Conservation (phyloP, 1,140 invertebrate genomes). For the Zeugodacus cucurbitae region DNA sequence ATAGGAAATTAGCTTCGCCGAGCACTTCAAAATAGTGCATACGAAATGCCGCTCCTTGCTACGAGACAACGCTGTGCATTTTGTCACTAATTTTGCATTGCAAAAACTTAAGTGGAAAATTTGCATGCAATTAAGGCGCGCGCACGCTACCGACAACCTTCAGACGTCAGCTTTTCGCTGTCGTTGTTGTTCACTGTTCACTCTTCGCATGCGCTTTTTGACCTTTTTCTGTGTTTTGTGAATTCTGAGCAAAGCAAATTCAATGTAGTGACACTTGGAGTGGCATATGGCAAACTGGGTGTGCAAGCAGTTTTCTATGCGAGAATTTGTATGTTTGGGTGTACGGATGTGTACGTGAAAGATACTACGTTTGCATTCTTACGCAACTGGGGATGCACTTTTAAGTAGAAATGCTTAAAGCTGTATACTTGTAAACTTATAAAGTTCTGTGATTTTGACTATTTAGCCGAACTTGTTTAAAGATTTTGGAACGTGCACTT, state of each 20-base stretch:
- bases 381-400: too few relatives aligned
- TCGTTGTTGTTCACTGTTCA: not conserved
- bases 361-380: not conserved
- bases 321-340: not conserved
- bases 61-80: conserved; percentile 7
- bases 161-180: not conserved
- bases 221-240: not conserved
- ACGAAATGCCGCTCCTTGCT: not conserved
- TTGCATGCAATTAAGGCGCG: conserved; percentile 31
- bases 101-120: conserved; percentile 32
- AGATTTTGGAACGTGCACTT: too few relatives aligned
- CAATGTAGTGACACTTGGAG: not conserved
- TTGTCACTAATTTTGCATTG: conserved; percentile 25
- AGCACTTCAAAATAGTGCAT: conserved; percentile 12
- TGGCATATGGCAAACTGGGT: not conserved
- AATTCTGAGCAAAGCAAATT: not conserved
- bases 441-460: too few relatives aligned
- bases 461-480: too few relatives aligned
- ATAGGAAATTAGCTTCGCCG: conserved; percentile 25
- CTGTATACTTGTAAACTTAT: too few relatives aligned
- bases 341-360: not conserved
- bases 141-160: not conserved
- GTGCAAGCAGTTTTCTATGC: not conserved
- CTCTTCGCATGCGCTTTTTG: not conserved
- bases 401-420: too few relatives aligned